phyloP scores from a whole-genome alignment of 2,888 invertebrate genomes.

The Lasioglossum zephyrum region DNA sequence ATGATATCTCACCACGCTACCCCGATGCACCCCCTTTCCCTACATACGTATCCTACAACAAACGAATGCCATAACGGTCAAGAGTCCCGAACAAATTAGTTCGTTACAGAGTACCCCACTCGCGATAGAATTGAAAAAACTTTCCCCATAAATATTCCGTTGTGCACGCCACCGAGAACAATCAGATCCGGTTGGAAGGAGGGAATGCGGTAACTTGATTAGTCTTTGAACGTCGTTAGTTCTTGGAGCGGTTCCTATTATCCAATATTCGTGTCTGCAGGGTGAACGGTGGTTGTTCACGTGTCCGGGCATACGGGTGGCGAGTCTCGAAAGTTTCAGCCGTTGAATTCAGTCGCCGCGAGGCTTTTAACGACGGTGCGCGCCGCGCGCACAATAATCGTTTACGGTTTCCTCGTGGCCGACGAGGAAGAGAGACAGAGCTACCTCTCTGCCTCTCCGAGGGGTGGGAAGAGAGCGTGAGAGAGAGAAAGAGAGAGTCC shows the following conservation, averaged over 20 bases:
- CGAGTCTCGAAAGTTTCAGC: constrained; percentile 61
- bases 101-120: background rate
- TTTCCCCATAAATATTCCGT: background rate
- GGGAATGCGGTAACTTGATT: background rate
- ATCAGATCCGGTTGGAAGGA: background rate
- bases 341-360: constrained; percentile 71
- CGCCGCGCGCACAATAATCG: constrained; percentile 39
- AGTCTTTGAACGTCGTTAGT: constrained; percentile 2
- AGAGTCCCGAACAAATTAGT: background rate
- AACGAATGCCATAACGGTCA: background rate
- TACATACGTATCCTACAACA: background rate
- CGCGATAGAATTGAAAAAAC: background rate
- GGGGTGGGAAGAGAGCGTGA: background rate
- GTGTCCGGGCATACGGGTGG: constrained; percentile 39
- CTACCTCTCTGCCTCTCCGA: no score
- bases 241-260: background rate
- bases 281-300: constrained; percentile 46
- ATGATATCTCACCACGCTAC: no score
- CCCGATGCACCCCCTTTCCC: no score
- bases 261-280: background rate
- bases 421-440: constrained; percentile 41
- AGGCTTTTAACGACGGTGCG: constrained; percentile 65
- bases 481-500: background rate
- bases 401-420: constrained; percentile 60
- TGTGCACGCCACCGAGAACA: background rate